phyloP scores from a whole-genome alignment of 2,113 vertebrate species.

The Takifugu bimaculatus region DNA sequence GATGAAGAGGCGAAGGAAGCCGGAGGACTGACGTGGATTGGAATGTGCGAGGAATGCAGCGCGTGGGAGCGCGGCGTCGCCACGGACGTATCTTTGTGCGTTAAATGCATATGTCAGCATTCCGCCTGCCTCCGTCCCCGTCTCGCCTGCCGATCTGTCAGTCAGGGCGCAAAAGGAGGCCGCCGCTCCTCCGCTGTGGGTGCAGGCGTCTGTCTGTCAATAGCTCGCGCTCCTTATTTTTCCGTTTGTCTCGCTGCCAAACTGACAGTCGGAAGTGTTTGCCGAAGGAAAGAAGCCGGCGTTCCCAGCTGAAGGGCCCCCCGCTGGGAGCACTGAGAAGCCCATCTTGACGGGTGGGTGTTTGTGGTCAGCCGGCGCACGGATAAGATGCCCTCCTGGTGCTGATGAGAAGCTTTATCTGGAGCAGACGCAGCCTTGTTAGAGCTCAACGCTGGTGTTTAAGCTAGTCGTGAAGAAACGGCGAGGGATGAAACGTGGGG shows the following conservation, averaged over 20 bases:
- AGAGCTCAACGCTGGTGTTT: slow-evolving; percentile 57
- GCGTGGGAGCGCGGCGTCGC: slow-evolving; percentile 17
- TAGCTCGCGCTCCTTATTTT: slow-evolving; percentile 49
- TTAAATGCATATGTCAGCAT: slow-evolving; percentile 51
- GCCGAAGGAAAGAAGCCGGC: slow-evolving; percentile 47
- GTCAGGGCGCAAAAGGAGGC: slow-evolving; percentile 34
- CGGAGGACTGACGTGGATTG: neutral
- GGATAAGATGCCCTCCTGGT: slow-evolving; percentile 63
- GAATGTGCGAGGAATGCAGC: slow-evolving; percentile 39
- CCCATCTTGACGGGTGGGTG: slow-evolving; percentile 59
- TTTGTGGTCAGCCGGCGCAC: slow-evolving; percentile 60
- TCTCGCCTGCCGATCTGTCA: slow-evolving; percentile 60
- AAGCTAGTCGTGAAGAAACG: slow-evolving; percentile 57
- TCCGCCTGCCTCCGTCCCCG: slow-evolving; percentile 41
- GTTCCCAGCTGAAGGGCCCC: slow-evolving; percentile 52
- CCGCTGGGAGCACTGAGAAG: slow-evolving; percentile 53
- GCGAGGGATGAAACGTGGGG: slow-evolving; percentile 30
- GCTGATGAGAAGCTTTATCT: slow-evolving; percentile 60
- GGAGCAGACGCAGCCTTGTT: slow-evolving; percentile 63
- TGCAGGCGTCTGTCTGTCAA: slow-evolving; percentile 63
- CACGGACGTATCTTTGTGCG: slow-evolving; percentile 13
- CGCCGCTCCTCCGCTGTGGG: slow-evolving; percentile 49
- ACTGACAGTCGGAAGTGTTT: slow-evolving; percentile 56
- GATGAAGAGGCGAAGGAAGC: neutral
- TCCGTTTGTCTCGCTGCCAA: slow-evolving; percentile 57